Base-by-base conservation (phyloP, 1,140 invertebrate genomes). In the Caerostris extrusa region DNA sequence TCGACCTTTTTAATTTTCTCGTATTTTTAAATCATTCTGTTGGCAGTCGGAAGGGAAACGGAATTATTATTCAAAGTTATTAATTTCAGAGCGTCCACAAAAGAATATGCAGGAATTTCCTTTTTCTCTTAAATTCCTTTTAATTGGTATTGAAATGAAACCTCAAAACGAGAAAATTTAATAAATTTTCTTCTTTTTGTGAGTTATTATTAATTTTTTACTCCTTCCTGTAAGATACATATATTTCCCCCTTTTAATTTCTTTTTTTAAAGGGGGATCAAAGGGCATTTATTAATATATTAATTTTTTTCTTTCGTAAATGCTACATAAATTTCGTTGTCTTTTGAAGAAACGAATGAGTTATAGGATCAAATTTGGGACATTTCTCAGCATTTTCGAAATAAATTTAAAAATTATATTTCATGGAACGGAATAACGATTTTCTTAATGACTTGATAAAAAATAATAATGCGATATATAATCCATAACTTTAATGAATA, bases 91-190 rank as follows among this genome's bases (percentile, higher is more conserved):
- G 90, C 71, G 71, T 12, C 2, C 19, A 91, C 77, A 91, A 91
- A 91, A 82, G 69, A 50, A 77, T 53, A 14, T 34, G 53, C 34
- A 53, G 58, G 5, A n/a, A 60, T 90, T 77, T 77, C 53, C 57
- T 55, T 90, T 19, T 58, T 53, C 88, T 6, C 88, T 71, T 58
- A 69, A 77, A 77, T 82, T 91, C 60, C 90, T 77, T 91, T 64
- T 91, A 91, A 91, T 91, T 91, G 90, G 14, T 91, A 82, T 82
- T 61, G 77, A 82, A 91, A 61, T 61, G 77, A 82, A 91, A 91
- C 57, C 71, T 82, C 77, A 91, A 91, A 90, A 57, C 14, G 19
- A 90, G 88, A 77, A 90, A 90, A 90, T 71, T 90, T 85, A 85
- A 85, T 85, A 56, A 85, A 85, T 57, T 85, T 85, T n/a, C 83